phyloP scores from a whole-genome alignment of 2,888 invertebrate genomes.

The Lamproptera curius region DNA sequence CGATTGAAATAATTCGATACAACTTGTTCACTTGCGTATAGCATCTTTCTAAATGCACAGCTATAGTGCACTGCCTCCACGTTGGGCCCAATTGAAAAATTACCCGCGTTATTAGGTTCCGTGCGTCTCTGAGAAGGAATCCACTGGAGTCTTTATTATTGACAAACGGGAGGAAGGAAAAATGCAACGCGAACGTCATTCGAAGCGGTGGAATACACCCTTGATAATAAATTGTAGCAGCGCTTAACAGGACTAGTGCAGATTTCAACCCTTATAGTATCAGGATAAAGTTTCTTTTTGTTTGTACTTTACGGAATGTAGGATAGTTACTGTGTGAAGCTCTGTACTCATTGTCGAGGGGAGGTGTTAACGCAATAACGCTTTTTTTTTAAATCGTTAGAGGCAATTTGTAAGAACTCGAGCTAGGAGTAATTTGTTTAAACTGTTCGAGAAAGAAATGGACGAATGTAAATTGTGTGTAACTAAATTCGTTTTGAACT shows the following conservation, averaged over 20 bases:
- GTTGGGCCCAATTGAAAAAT: slow-evolving; percentile 68
- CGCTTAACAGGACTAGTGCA: too few species aligned
- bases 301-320: slow-evolving; percentile 20
- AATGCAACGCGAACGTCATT: slow-evolving; percentile 34
- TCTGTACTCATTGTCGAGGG: slow-evolving; percentile 31
- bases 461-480: too few species aligned
- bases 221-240: neutral
- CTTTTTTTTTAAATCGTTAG: slow-evolving; percentile 44
- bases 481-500: too few species aligned
- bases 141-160: slow-evolving; percentile 56
- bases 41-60: slow-evolving; percentile 36
- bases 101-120: slow-evolving; percentile 72
- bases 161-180: slow-evolving; percentile 24
- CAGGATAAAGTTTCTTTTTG: slow-evolving; percentile 1
- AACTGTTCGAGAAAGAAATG: slow-evolving; percentile 1
- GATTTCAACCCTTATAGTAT: neutral
- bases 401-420: slow-evolving; percentile 53
- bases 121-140: slow-evolving; percentile 48
- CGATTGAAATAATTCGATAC: too few species aligned
- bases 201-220: slow-evolving; percentile 53
- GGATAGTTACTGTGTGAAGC: neutral
- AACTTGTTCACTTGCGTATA: slow-evolving; percentile 28
- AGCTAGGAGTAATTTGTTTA: slow-evolving; percentile 24
- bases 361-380: slow-evolving; percentile 54
- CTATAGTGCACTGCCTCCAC: slow-evolving; percentile 31